Percentiles rank a stretch among this genome's conserved stretches.
Conservation (phyloP, 2,888 invertebrate genomes). For the Agriopis leucophaearia region DNA sequence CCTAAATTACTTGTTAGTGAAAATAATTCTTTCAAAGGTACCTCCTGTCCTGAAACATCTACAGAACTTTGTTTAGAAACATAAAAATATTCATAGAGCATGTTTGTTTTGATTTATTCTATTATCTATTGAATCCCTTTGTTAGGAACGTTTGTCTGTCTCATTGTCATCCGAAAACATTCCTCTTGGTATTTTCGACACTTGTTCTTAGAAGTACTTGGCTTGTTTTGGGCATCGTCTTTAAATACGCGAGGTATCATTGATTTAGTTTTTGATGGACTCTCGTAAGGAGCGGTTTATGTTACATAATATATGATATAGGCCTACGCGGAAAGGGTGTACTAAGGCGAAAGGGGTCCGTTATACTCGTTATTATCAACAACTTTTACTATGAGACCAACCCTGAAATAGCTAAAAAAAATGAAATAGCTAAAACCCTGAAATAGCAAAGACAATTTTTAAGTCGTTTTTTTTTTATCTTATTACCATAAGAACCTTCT, state of each 20-base stretch:
- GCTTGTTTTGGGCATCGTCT: conserved; percentile 47
- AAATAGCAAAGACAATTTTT: no score
- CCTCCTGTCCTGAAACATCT: conserved; percentile 16
- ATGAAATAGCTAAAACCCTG: no score
- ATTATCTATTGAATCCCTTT: conserved; percentile 81
- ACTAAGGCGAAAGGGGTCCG: no score
- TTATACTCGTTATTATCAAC: no score
- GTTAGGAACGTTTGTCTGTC: conserved; percentile 72
- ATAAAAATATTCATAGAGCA: conserved; percentile 66
- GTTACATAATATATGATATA: no score
- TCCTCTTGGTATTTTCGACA: conserved; percentile 67
- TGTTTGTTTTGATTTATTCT: conserved; percentile 80
- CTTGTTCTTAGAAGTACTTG: conserved; percentile 59
- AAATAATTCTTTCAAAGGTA: not conserved
- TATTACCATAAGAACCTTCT: no score
- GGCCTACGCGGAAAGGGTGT: no score
- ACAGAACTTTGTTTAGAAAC: conserved; percentile 62
- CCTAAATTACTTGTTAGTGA: no score
- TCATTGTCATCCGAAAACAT: conserved; percentile 76
- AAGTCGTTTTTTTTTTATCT: no score
- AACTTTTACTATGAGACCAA: no score
- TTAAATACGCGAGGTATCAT: conserved; percentile 37
- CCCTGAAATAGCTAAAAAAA: no score
- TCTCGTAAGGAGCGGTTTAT: not conserved
- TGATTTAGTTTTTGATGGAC: not conserved